Evolutionary conservation across 2,888 invertebrate genomes (phyloP), one percentile per base, ranked within the genome.

Genomic region (Myopa testacea): DNA sequence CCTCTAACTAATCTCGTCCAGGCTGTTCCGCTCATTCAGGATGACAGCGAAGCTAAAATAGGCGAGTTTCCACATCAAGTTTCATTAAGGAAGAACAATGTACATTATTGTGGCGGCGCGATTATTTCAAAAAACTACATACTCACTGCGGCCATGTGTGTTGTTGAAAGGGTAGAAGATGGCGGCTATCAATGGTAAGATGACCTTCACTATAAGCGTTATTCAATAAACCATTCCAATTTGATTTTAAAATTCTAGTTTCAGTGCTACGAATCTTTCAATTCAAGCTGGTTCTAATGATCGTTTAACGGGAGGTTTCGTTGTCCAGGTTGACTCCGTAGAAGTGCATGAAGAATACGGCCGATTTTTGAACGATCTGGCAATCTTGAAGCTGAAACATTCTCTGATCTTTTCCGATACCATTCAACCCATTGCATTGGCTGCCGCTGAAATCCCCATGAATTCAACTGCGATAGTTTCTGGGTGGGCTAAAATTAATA

Each of bases 281-380:
- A 65, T 82, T 8, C 81, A 79, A 16, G 79, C 78, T 45, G 82
- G 81, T 38, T 73, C 78, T 37, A 87, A 82, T 69, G 81, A 85
- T 77, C 82, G 87, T 0, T 81, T 84, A 12, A 71, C 34, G 14
- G 88, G 85, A 45, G 89, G 89, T 14, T 83, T 85, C 3, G 5
- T 83, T 0, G 72, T 82, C 0, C 78, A 82, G 6, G 84, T 89
- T 7, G 80, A 72, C 5, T 80, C 83, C 78, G 75, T 88, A 16
- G 81, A 81, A 16, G 80, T 80, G 0, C 86, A 88, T 58, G 83
- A 85, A 75, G 52, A 83, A 0, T 88, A 87, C 73, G 83, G 81
- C 1, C 82, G 82, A 58, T 84, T 84, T 12, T 34, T 34, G 12
- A 52, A 74, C 34, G 88, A 87, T 40, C 74, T 88, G 45, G 88